Evolutionary conservation across 2,113 vertebrate genomes (phyloP).

Genomic region (Hippoglossus stenolepis): DNA sequence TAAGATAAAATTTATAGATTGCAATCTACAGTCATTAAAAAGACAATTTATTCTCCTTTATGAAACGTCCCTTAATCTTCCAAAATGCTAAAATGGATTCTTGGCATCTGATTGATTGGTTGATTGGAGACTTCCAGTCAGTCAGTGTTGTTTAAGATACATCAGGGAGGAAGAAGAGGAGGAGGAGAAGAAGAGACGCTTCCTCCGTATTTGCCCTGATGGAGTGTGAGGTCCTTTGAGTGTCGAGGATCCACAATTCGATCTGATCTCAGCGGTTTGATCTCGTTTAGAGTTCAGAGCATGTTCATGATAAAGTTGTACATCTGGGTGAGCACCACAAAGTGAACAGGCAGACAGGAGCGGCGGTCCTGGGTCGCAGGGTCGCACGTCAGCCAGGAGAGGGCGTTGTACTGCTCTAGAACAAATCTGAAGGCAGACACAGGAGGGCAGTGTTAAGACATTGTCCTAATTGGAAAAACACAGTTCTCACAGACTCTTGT

Average conservation of each 20-base stretch:
- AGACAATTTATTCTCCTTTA: slow-evolving; percentile 85
- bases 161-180: slow-evolving; percentile 27
- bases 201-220: slow-evolving; percentile 56
- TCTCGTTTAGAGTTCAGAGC: slow-evolving; percentile 73
- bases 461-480: not conserved
- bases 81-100: slow-evolving; percentile 80
- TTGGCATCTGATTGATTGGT: slow-evolving; percentile 79
- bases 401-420: slow-evolving; percentile 99
- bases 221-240: slow-evolving; percentile 62
- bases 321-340: slow-evolving; percentile 99
- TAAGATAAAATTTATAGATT: slow-evolving; percentile 96
- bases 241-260: slow-evolving; percentile 22
- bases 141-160: slow-evolving; percentile 54
- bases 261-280: slow-evolving; percentile 48
- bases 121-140: slow-evolving; percentile 71
- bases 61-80: slow-evolving; percentile 82
- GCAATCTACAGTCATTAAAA: slow-evolving; percentile 90
- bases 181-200: slow-evolving; percentile 12
- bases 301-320: slow-evolving; percentile 99
- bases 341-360: slow-evolving; percentile 98
- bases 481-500: not conserved
- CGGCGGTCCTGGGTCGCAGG: slow-evolving; percentile 98
- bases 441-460: not conserved
- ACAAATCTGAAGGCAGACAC: slow-evolving; percentile 88
- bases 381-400: slow-evolving; percentile 99